A percentile compares a stretch with the other conserved stretches of the same genome.
Evolutionary conservation across 23 tunicate species (phyloP).

Genomic region (Ascidia mentula): DNA sequence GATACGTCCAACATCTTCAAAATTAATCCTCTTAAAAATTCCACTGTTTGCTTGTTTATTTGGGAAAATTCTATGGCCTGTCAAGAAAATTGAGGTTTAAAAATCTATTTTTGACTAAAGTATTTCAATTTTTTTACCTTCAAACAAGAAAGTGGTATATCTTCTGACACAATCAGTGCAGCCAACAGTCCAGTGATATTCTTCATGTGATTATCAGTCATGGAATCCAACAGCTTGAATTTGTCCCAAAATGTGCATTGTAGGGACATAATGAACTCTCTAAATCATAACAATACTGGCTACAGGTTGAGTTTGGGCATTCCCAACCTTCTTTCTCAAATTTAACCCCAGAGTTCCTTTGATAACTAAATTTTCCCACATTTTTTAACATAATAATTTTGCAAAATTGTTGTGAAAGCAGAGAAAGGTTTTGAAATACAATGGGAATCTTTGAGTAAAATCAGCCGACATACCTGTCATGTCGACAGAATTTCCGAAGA

Average conservation of each 20-base stretch:
- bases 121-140: slow-evolving; percentile 29
- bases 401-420: background rate
- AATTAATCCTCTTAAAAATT: slow-evolving; percentile 48
- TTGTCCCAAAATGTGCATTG: slow-evolving; percentile 85
- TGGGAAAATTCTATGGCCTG: slow-evolving; percentile 59
- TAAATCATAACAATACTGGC: slow-evolving; percentile 11
- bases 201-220: slow-evolving; percentile 17
- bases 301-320: background rate
- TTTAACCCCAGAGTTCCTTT: background rate
- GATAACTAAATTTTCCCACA: background rate
- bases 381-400: background rate
- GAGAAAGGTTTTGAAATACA: background rate
- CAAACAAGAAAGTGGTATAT: slow-evolving; percentile 50
- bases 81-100: background rate
- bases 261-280: slow-evolving; percentile 49
- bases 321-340: background rate
- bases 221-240: slow-evolving; percentile 40
- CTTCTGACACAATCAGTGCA: slow-evolving; percentile 39
- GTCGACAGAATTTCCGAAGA: slow-evolving; percentile 70
- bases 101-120: background rate
- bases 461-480: slow-evolving; percentile 38
- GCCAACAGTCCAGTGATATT: slow-evolving; percentile 54
- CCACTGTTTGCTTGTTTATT: slow-evolving; percentile 43
- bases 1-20: slow-evolving; percentile 3
- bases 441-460: background rate